Base-by-base conservation (phyloP, 2,113 vertebrate species). In the Sinosuthora webbiana region DNA sequence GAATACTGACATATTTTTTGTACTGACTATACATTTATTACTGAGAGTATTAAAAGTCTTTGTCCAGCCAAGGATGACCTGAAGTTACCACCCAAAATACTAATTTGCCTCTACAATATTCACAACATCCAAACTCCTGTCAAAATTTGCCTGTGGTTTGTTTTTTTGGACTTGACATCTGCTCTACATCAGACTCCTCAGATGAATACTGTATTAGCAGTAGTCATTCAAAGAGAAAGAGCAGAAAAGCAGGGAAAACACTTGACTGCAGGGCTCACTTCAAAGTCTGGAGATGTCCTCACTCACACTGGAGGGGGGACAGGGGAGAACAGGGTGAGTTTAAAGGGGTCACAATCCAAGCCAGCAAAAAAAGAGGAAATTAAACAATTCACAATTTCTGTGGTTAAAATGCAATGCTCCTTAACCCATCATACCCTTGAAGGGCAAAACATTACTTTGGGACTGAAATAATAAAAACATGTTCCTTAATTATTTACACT, bases 111-210 rank as follows among this genome's bases (percentile, higher is more conserved):
- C 92, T 81, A 67, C 30, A 71, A 28, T 87, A 86, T 35, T 89
- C 64, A 78, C 52, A 84, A 11, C 22, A 35, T 63, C 41, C 57
- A 53, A 75, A 78, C 23, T 90, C 21, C 76, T 81, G 76, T 74
- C 94, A 93, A 44, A 83, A 94, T 84, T 90, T 89, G 76, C 68
- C 64, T 47, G 39, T 42, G 35, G 35, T 83, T 94, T 96, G 90
- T 89, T 94, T 37, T 57, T 80, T 59, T 39, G 42, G 56, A 15
- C 31, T 81, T 81, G 60, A 74, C 73, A 70, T 74, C 80, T 70
- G 63, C 76, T 89, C 52, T 22, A 13, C 68, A 47, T 78, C 63
- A 28, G 53, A 39, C 9, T 86, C 33, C 59, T 69, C 64, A 35
- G 30, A 45, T 30, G 33, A 81, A 78, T 64, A 25, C 27, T 71